Conservation (phyloP, 2,888 invertebrate genomes). For the Trichogramma dendrolimi region DNA sequence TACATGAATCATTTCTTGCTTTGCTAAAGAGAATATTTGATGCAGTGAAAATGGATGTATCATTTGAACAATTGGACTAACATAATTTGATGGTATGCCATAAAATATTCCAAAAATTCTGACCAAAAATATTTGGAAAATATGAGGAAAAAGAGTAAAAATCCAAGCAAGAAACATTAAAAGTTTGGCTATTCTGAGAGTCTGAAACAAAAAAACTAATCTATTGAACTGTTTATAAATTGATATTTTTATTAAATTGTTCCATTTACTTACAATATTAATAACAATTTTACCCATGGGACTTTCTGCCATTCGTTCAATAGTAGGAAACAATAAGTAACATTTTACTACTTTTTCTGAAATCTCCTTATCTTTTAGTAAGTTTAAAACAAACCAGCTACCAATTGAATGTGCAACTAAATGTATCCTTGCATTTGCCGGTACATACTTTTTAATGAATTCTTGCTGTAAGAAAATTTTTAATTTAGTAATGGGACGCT, state of each 20-base stretch:
- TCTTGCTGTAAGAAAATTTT: slow-evolving; percentile 50
- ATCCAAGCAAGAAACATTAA: slow-evolving; percentile 54
- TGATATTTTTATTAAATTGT: slow-evolving; percentile 10
- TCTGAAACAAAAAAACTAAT: slow-evolving; percentile 35
- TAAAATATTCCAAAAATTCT: slow-evolving; percentile 56
- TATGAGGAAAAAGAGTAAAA: slow-evolving; percentile 57
- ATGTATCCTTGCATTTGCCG: slow-evolving; percentile 69
- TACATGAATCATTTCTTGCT: slow-evolving; percentile 77
- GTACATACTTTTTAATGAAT: slow-evolving; percentile 71
- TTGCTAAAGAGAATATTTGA: slow-evolving; percentile 68
- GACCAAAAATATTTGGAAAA: slow-evolving; percentile 56
- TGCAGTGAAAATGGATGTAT: slow-evolving; percentile 59
- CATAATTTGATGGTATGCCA: slow-evolving; percentile 55
- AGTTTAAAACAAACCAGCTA: slow-evolving; percentile 73
- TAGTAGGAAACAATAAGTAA: slow-evolving; percentile 80
- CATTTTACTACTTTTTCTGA: slow-evolving; percentile 59
- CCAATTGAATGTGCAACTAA: slow-evolving; percentile 91
- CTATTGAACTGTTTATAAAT: slow-evolving; percentile 10
- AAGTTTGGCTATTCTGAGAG: slow-evolving; percentile 53
- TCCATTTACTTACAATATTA: slow-evolving; percentile 54
- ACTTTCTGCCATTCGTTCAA: slow-evolving; percentile 76
- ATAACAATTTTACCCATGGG: slow-evolving; percentile 71
- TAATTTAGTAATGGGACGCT: slow-evolving; percentile 1
- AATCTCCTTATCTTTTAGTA: slow-evolving; percentile 61
- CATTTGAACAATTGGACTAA: slow-evolving; percentile 57